Percentiles rank a stretch among this genome's conserved stretches.
Evolutionary conservation across 2,113 vertebrate genomes (phyloP).

Genomic region (Enhydra lutris): DNA sequence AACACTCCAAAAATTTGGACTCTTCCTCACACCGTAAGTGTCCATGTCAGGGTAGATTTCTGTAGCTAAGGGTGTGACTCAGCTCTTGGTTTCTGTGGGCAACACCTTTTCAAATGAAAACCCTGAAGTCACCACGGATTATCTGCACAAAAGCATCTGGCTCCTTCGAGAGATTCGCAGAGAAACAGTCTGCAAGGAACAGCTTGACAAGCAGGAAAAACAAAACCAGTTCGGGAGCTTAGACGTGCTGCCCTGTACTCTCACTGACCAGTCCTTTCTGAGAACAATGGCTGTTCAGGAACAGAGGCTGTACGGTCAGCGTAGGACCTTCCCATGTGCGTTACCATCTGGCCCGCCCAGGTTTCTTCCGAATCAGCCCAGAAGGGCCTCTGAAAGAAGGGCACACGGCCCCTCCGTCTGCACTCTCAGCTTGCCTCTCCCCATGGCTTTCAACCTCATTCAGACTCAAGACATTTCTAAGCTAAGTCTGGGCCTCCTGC

Average conservation of each 20-base stretch:
- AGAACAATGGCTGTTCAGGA: background rate
- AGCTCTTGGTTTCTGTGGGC: background rate
- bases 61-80: background rate
- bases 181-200: no score
- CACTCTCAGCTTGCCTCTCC: no score
- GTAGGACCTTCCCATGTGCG: fast-evolving
- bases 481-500: background rate
- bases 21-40: no score
- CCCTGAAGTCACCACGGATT: fast-evolving
- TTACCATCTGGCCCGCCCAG: background rate
- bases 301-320: fast-evolving
- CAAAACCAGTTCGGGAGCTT: no score
- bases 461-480: background rate
- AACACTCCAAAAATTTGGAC: background rate
- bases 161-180: background rate
- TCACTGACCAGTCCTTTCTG: no score
- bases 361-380: background rate
- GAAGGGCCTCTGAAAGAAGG: no score
- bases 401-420: fast-evolving
- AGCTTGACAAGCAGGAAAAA: background rate
- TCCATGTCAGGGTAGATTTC: background rate
- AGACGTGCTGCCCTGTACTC: fast-evolving
- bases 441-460: background rate
- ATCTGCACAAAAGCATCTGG: background rate
- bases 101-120: background rate